Percentiles rank a stretch among this genome's conserved stretches.
These are phyloP conservation scores for Megaleporinus macrocephalus DNA, from an alignment of 2,113 vertebrate species.

Conservation along the genomic window DNA sequence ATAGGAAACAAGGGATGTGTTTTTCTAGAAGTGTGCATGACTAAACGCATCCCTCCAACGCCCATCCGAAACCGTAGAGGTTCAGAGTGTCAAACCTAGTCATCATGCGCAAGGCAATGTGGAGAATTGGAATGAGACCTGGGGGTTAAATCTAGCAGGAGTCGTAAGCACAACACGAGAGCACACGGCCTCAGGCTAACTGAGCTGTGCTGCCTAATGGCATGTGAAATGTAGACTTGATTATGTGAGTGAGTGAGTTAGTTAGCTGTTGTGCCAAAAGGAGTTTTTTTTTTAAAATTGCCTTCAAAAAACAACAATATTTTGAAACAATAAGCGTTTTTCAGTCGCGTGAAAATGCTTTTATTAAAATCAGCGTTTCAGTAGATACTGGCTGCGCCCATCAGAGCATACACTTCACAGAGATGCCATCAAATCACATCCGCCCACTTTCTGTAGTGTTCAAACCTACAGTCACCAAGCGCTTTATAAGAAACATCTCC, in stretches of 20 bases:
- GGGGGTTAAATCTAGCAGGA: background rate
- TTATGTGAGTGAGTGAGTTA: too few relatives aligned
- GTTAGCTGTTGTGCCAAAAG: background rate
- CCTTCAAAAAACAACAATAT: background rate
- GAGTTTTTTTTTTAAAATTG: background rate
- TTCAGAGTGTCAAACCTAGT: background rate
- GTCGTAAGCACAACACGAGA: background rate
- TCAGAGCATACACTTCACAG: too few relatives aligned
- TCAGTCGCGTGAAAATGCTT: too few relatives aligned
- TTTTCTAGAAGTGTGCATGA: background rate
- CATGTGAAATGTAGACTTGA: background rate
- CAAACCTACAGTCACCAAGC: too few relatives aligned
- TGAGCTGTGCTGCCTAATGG: background rate
- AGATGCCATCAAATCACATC: too few relatives aligned
- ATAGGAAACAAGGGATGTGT: constrained; percentile 1
- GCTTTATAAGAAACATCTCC: too few relatives aligned
- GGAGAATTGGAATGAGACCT: background rate
- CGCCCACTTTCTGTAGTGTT: too few relatives aligned
- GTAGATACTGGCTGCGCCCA: too few relatives aligned
- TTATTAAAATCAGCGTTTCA: too few relatives aligned
- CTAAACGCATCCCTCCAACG: background rate
- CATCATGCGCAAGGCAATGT: background rate
- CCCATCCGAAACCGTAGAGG: background rate
- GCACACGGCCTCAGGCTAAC: background rate
- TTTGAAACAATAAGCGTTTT: too few relatives aligned